These are phyloP conservation scores for Xestia ashworthii DNA, from an alignment of 2,888 invertebrate species.

Conservation along the genomic window DNA sequence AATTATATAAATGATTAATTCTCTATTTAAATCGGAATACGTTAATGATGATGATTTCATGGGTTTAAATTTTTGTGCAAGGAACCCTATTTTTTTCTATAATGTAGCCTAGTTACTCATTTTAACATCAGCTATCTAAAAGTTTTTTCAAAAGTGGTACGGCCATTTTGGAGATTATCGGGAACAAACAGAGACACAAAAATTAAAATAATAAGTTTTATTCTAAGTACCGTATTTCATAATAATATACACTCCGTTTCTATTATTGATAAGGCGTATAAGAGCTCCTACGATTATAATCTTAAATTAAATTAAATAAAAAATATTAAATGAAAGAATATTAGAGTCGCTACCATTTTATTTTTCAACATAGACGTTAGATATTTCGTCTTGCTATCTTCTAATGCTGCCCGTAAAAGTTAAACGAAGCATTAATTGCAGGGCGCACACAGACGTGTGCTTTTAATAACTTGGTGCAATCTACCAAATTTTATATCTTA, in stretches of 20 bases:
- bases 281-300: neutral
- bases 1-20: neutral
- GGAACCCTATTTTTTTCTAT: neutral
- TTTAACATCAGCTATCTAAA: neutral
- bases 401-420: conserved; percentile 30
- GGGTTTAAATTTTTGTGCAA: too few species aligned
- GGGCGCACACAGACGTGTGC: neutral
- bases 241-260: too few species aligned
- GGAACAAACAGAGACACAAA: neutral
- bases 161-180: neutral
- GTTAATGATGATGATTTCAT: too few species aligned
- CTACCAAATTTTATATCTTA: conserved; percentile 20
- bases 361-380: conserved; percentile 14
- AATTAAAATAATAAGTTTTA: neutral
- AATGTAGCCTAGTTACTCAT: neutral
- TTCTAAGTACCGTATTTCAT: neutral
- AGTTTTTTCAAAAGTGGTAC: neutral
- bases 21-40: neutral
- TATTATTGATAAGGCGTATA: neutral
- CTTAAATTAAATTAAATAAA: neutral
- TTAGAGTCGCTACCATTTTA: conserved; percentile 16
- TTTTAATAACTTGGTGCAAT: conserved; percentile 36
- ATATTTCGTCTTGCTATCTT: neutral
- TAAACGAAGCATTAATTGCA: conserved; percentile 26
- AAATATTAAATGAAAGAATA: neutral